These are phyloP conservation scores for Fragum whitleyi DNA, from an alignment of 2,888 invertebrate species.

Conservation along the genomic window DNA sequence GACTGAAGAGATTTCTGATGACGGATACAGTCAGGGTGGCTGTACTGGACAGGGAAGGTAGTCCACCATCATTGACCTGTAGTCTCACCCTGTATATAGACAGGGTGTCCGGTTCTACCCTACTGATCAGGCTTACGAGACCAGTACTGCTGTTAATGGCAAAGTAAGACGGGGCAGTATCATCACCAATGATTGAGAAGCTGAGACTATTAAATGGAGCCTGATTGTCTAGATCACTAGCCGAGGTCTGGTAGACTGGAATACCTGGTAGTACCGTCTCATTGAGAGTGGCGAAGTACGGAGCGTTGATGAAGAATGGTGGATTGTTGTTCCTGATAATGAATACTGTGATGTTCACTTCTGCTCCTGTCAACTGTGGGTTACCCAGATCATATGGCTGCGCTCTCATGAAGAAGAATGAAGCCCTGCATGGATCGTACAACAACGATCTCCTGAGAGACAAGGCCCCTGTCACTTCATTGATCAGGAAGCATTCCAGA, in stretches of 20 bases:
- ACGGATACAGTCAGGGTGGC: slow-evolving; percentile 73
- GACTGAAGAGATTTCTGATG: slow-evolving; percentile 70
- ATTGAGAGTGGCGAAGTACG: slow-evolving; percentile 62
- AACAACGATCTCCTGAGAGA: slow-evolving; percentile 72
- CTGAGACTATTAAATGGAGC: slow-evolving; percentile 77
- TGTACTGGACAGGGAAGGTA: slow-evolving; percentile 73
- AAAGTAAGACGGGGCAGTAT: slow-evolving; percentile 76
- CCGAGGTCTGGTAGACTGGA: slow-evolving; percentile 71
- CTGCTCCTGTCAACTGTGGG: slow-evolving; percentile 69
- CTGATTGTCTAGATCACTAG: slow-evolving; percentile 68
- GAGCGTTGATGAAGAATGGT: slow-evolving; percentile 75
- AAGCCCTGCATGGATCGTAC: slow-evolving; percentile 69
- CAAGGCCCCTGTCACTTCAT: slow-evolving; percentile 75
- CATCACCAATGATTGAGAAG: slow-evolving; percentile 79
- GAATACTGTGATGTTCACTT: slow-evolving; percentile 70
- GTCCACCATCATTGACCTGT: slow-evolving; percentile 77
- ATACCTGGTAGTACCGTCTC: slow-evolving; percentile 63
- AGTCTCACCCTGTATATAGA: slow-evolving; percentile 74
- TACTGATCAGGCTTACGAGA: slow-evolving; percentile 64
- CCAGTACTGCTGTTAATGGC: slow-evolving; percentile 73
- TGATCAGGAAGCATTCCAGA: slow-evolving; percentile 77
- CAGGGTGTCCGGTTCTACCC: slow-evolving; percentile 64
- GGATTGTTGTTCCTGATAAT: slow-evolving; percentile 75
- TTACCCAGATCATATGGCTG: slow-evolving; percentile 76
- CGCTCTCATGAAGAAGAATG: slow-evolving; percentile 72